Conservation (phyloP, 2,113 vertebrate species). For the Choloepus hoffmanni region DNA sequence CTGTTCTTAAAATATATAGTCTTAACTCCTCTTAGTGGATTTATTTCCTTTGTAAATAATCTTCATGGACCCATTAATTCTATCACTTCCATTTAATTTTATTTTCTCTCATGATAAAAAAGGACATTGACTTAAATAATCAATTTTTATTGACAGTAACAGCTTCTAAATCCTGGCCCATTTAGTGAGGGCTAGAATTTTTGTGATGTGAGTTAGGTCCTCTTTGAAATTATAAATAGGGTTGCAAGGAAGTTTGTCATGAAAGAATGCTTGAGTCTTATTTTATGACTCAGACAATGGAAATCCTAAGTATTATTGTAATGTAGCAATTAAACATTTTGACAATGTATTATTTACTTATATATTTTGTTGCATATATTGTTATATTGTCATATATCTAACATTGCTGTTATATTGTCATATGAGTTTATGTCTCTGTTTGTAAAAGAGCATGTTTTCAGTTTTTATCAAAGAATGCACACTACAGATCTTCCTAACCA, state of each 20-base stretch:
- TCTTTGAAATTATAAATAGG: conserved; percentile 6
- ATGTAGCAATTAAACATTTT: not conserved
- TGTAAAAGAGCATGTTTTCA: not conserved
- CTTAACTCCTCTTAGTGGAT: not conserved
- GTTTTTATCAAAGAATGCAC: not conserved
- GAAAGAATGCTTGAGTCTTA: not conserved
- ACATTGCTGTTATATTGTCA: not conserved
- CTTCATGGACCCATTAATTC: not conserved
- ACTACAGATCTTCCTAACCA: not conserved
- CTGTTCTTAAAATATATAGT: not conserved
- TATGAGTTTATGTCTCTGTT: not conserved
- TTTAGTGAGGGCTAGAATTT: not conserved
- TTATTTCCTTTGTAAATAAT: conserved; percentile 43
- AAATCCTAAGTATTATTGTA: not conserved
- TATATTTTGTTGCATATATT: not conserved
- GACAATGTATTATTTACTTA: not conserved
- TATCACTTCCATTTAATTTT: conserved; percentile 5
- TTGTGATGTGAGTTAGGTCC: not conserved
- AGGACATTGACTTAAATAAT: not conserved
- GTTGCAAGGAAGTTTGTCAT: not conserved
- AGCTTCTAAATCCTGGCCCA: not conserved
- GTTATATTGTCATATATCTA: not conserved
- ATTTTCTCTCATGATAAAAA: conserved; percentile 46
- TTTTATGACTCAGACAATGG: not conserved
- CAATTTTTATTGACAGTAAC: not conserved